Base-by-base conservation (phyloP, 1,140 invertebrate species). In the Grapholita molesta region DNA sequence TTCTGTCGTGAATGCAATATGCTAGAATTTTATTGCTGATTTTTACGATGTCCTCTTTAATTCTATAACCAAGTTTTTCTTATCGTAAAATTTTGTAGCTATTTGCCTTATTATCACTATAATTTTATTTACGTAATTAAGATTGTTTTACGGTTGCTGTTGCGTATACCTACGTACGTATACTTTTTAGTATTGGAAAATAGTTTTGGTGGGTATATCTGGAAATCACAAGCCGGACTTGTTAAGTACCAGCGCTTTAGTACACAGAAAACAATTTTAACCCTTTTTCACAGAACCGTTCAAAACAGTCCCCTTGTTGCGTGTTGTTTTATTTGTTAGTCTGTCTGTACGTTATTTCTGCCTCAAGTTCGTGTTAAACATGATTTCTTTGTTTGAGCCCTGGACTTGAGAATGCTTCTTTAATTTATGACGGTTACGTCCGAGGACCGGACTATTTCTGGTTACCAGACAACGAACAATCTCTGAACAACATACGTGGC, bases 261-360 rank as follows among this genome's bases (percentile, higher is more conserved):
- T 21, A 48, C 8, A 48, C 42, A 48, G 9, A 48, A 48, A 18
- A 48, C 18, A 48, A 48, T 21, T 21, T 55, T 55, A 25, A 55
- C 23, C 53, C 53, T 30, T 61, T 28, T 61, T 61, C 55, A 61
- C 55, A 61, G 55, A 61, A 61, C 18, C 25, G 55, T 61, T 61
- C 85, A 81, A 83, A 77, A 79, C 81, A 84, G 83, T 86, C 83
- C 80, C 72, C 76, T 76, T 83, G 72, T 77, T 78, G 71, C 71
- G 74, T 73, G 83, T 80, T 78, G 82, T 77, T 84, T 86, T 85
- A 72, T 86, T 83, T 84, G 86, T 83, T 72, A 70, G 70, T 23
- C 71, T 82, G 77, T 81, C 70, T 72, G 73, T 77, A 73, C 70
- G 76, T 79, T 84, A 82, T 82, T 88, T 82, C 70, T 81, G 80